Conservation (phyloP, 2,113 vertebrate species). For the Pollimyrus isidori region DNA sequence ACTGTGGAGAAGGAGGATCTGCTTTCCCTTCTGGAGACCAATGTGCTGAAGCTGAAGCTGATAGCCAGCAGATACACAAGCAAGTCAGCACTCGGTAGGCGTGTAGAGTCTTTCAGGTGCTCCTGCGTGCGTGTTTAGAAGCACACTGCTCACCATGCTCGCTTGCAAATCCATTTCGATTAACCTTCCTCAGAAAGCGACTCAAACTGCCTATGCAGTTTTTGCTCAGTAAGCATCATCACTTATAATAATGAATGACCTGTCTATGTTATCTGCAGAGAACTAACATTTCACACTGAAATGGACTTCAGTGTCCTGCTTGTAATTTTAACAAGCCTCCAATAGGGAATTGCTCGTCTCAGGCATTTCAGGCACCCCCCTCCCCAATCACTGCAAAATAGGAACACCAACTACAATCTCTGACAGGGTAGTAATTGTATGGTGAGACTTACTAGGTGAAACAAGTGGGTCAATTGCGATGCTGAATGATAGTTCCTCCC, state of each 20-base stretch:
- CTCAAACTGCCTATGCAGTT: background rate
- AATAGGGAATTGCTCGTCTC: background rate
- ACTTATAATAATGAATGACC: background rate
- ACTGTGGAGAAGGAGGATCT: constrained; percentile 52
- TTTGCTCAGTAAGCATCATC: background rate
- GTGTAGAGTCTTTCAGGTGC: background rate
- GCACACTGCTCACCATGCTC: background rate
- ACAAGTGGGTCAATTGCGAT: background rate
- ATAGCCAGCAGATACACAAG: constrained; percentile 58
- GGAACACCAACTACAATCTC: background rate
- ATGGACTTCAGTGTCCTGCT: background rate
- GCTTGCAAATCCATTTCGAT: background rate
- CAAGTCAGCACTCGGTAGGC: constrained; percentile 59
- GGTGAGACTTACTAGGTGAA: background rate
- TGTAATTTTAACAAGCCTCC: background rate
- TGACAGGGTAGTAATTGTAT: background rate
- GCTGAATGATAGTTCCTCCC: background rate
- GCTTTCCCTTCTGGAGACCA: constrained; percentile 42
- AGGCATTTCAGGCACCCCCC: background rate
- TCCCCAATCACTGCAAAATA: background rate
- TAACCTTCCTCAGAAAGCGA: background rate
- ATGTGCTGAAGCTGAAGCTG: constrained; percentile 51
- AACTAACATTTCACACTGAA: background rate
- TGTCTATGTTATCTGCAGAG: background rate
- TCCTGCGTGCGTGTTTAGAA: background rate